Evolutionary conservation across 2,888 invertebrate species (phyloP), one percentile per base, ranked within the genome.

Genomic region (Cosmopolites sordidus): DNA sequence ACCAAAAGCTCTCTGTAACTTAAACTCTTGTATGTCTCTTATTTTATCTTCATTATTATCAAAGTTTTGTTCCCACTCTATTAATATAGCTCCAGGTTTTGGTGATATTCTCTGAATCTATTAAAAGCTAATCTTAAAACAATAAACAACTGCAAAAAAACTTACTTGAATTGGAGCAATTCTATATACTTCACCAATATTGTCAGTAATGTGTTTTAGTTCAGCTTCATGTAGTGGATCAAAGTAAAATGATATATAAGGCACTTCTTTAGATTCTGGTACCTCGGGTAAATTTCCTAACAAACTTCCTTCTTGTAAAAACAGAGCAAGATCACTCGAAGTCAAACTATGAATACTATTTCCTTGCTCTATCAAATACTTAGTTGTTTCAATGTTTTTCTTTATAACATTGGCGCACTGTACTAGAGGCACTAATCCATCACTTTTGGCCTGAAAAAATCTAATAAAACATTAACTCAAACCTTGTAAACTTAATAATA

Each of bases 231-330:
- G 62, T 15, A 65, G 69, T n/a, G 68, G 62, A 18, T 76, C 73
- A 44, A 72, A 71, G 59, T 76, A 74, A 57, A 79, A 78, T 17
- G 75, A 74, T 45, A 81, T 73, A 62, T 71, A 78, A 43, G 80
- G 78, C 54, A 80, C 78, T 60, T 80, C 79, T 60, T 76, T 76
- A n/a, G 78, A 68, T 48, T 73, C 72, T 22, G 81, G 80, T 14
- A 81, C 77, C 61, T 78, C 79, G 17, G 81, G 80, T 52, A 81
- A 70, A 62, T 77, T 78, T 43, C 76, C 77, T 48, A 77, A 58
- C 33, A 63, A 55, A 48, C 62, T 66, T 18, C 70, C 64, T 53
- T 68, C 63, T 22, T 59, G 58, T 48, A 62, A 58, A 60, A 71
- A 71, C 48, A 58, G 62, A 22, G 65, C 39, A 61, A 63, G 54